A percentile compares a stretch with the other conserved stretches of the same genome.
Conservation (phyloP, 2,888 invertebrate species). For the Trisateles emortualis region DNA sequence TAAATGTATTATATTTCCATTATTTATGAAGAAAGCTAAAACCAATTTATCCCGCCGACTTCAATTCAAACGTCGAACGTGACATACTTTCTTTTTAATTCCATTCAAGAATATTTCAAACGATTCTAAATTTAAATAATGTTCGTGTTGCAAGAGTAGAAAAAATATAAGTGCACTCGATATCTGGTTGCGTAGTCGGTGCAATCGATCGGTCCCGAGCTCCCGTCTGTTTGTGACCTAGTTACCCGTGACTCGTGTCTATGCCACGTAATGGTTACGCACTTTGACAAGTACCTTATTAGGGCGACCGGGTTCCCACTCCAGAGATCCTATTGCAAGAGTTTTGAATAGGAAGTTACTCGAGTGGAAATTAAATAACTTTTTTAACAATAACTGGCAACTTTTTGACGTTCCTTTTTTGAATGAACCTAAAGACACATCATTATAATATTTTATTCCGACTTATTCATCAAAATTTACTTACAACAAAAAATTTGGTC, state of each 20-base stretch:
- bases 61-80: constrained; percentile 19
- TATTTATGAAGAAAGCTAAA: constrained; percentile 11
- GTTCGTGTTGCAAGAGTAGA: constrained; percentile 14
- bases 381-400: neutral
- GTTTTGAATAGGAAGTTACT: constrained; percentile 5
- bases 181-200: constrained; percentile 62
- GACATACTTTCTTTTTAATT: constrained; percentile 20
- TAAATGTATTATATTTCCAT: constrained; percentile 4
- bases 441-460: too few species aligned
- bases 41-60: constrained; percentile 2
- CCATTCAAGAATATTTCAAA: constrained; percentile 12
- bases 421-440: too few species aligned
- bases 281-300: constrained; percentile 54
- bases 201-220: constrained; percentile 67
- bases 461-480: too few species aligned
- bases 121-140: constrained; percentile 19
- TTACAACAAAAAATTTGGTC: too few species aligned
- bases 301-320: constrained; percentile 27
- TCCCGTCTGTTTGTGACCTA: constrained; percentile 66
- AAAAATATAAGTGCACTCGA: constrained; percentile 49
- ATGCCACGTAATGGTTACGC: constrained; percentile 49
- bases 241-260: constrained; percentile 57
- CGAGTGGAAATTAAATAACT: neutral
- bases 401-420: neutral
- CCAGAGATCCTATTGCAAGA: constrained; percentile 4